phyloP scores from a whole-genome alignment of 2,113 vertebrate genomes.

The Amblyopsis rosae region DNA sequence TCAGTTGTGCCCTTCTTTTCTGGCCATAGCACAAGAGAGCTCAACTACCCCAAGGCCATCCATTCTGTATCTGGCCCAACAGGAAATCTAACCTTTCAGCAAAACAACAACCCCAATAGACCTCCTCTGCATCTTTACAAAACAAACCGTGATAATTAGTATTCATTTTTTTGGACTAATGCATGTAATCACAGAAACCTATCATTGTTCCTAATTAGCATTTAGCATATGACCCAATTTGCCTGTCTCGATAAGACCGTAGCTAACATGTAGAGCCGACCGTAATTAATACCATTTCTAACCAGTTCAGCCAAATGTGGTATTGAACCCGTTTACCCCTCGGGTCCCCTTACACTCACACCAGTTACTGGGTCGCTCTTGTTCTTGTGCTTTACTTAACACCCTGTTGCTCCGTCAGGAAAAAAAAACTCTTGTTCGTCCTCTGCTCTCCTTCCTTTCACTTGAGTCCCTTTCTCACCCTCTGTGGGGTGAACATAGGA shows the following conservation, averaged over 20 bases:
- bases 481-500: constrained; percentile 32
- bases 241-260: not conserved
- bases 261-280: constrained; percentile 38
- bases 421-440: constrained; percentile 13
- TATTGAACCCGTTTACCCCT: constrained; percentile 40
- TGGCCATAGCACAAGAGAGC: constrained; percentile 62
- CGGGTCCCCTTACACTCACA: not conserved
- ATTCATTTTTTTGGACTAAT: not conserved
- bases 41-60: constrained; percentile 52
- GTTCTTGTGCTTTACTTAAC: constrained; percentile 21
- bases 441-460: constrained; percentile 19
- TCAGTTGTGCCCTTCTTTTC: constrained; percentile 65
- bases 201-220: not conserved
- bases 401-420: constrained; percentile 17
- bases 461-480: constrained; percentile 17
- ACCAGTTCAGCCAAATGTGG: not conserved
- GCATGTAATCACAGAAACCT: constrained; percentile 19
- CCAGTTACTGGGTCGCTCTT: constrained; percentile 24
- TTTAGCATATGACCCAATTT: constrained; percentile 13
- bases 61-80: constrained; percentile 33
- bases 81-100: constrained; percentile 71
- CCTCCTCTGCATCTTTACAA: constrained; percentile 37
- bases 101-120: constrained; percentile 54
- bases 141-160: constrained; percentile 25
- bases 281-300: constrained; percentile 57